Percentiles rank a stretch among this genome's conserved stretches.
Conservation (phyloP, 2,888 invertebrate species). For the Stomorhina lunata region DNA sequence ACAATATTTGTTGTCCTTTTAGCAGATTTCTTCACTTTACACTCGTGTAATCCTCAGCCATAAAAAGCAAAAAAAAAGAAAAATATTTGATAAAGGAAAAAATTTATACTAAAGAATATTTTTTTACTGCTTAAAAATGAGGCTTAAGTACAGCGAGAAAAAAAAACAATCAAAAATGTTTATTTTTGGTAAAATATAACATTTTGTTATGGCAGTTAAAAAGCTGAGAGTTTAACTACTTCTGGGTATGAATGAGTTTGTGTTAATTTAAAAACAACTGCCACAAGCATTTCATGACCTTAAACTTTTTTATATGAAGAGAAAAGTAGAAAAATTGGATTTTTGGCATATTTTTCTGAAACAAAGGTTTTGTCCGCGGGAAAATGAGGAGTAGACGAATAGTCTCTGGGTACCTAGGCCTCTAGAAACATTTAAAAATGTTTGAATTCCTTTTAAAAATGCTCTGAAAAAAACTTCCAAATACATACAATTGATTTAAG, state of each 20-base stretch:
- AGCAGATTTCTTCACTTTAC: background rate
- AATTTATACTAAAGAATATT: conserved; percentile 1
- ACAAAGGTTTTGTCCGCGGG: too few species aligned
- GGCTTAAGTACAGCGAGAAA: conserved; percentile 12
- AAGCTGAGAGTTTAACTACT: background rate
- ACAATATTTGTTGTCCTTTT: conserved; percentile 31
- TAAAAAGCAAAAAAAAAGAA: conserved; percentile 6
- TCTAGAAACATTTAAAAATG: too few species aligned
- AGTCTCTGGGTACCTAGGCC: too few species aligned
- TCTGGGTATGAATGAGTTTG: background rate
- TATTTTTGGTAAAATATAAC: conserved; percentile 15
- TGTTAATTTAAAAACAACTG: conserved; percentile 51
- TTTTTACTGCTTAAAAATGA: conserved; percentile 28
- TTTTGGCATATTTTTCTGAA: background rate
- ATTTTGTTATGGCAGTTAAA: conserved; percentile 20
- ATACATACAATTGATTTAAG: too few species aligned
- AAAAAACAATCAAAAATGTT: background rate
- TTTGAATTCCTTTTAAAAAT: too few species aligned
- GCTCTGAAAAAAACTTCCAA: too few species aligned
- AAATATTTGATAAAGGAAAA: background rate
- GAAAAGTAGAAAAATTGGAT: background rate
- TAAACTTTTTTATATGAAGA: conserved; percentile 43
- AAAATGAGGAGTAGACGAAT: too few species aligned
- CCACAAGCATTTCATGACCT: conserved; percentile 50
- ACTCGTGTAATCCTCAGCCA: background rate